Base-by-base conservation (phyloP, 1,140 invertebrate species). In the Pemphigus obesinymphae region DNA sequence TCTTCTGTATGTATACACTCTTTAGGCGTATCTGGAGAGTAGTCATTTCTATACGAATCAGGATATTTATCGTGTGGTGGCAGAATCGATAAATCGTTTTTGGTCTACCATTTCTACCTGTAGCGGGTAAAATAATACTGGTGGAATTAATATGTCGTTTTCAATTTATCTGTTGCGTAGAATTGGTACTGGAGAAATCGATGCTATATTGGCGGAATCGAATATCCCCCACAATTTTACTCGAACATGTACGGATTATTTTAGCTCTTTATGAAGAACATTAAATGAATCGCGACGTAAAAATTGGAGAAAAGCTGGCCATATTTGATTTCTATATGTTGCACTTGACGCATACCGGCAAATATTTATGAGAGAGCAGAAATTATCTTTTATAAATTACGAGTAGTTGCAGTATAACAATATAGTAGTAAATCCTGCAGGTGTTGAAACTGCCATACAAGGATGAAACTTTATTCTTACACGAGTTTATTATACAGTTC, bases 401-500 rank as follows among this genome's bases (percentile, higher is more conserved):
- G 23, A 68, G 37, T 26, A 37, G 43, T 43, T 6, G 23, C 23
- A 20, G 70, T 72, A 23, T 50, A 75, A 75, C 72, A 75, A 75
- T n/a, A n/a, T 50, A 23, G 48, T 20, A 75, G 72, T 75, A 75
- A 75, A 75, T 75, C 26, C 72, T 53, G 45, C 72, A 75, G 72
- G 72, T 48, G 72, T 75, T 75, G 45, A 75, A 75, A 75, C 72
- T 50, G 72, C 72, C 72, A 13, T 75, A 75, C 45, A 75, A 31
- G 72, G 72, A 53, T 75, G 31, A 50, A 13, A 70, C 66, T 43
- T 70, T 43, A 43, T 70, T 43, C 37, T 23, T 70, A 70, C 66
- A 43, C 37, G 66, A 70, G 66, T 70, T 50, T 50, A 75, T 53
- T 75, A 75, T 75, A 53, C 72, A 53, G 72, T 37, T 75, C 26